Evolutionary conservation across 2,797 vertebrate genomes (phyloP).

Genomic region (Xenops minutus): DNA sequence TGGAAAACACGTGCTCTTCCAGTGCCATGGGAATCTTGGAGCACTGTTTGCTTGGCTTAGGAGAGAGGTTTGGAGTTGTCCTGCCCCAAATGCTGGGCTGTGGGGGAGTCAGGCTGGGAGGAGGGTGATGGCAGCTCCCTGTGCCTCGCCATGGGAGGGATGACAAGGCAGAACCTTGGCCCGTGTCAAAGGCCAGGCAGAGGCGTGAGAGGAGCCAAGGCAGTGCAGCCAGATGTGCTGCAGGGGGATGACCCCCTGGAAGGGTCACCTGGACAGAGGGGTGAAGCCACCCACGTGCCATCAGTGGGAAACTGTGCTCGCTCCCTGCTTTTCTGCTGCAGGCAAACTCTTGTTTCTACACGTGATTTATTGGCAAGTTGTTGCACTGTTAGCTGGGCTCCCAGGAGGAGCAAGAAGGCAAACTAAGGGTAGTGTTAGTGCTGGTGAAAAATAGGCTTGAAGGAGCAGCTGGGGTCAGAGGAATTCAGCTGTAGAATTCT

Average conservation of each 20-base stretch:
- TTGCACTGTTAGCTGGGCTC: neutral
- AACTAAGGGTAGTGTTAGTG: neutral
- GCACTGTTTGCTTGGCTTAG: neutral
- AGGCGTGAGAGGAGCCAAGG: neutral
- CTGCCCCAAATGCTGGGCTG: neutral
- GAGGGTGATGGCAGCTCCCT: neutral
- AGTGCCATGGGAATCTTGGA: rapidly evolving
- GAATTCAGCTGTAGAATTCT: neutral
- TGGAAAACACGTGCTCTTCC: slow-evolving; percentile 9
- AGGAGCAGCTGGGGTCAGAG: neutral
- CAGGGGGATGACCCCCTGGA: neutral
- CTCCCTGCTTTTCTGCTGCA: neutral
- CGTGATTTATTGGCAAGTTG: neutral
- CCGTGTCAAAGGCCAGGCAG: neutral
- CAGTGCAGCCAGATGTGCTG: neutral
- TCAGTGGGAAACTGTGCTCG: neutral
- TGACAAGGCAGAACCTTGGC: neutral
- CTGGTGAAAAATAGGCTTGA: neutral
- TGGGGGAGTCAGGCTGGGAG: neutral
- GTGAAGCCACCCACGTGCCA: slow-evolving; percentile 13
- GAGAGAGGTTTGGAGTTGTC: neutral
- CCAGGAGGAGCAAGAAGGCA: neutral
- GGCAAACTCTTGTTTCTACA: neutral
- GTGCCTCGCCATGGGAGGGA: neutral
- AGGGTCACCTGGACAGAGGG: neutral